These are phyloP conservation scores for Seira sanloemensis DNA, from an alignment of 2,888 invertebrate species.

Conservation along the genomic window DNA sequence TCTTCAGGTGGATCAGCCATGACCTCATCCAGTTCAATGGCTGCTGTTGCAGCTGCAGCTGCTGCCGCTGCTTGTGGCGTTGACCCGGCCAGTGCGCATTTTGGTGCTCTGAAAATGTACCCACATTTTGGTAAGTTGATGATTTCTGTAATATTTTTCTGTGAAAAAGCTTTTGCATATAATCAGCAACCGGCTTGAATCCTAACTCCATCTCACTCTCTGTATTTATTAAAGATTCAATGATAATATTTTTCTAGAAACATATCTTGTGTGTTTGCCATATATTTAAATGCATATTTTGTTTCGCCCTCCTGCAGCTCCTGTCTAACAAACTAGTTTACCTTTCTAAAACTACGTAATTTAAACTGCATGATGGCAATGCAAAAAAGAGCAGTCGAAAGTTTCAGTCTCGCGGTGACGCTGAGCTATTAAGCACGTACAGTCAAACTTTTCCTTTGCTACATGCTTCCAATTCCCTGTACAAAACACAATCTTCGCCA, in stretches of 20 bases:
- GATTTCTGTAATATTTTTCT: neutral
- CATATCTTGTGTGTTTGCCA: neutral
- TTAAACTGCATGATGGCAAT: neutral
- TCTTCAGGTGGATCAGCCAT: constrained; percentile 8
- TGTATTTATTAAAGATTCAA: too few species aligned
- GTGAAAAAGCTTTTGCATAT: neutral
- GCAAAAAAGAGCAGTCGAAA: too few species aligned
- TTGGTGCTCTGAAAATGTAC: constrained; percentile 67
- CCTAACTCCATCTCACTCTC: too few species aligned
- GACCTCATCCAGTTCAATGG: constrained; percentile 41
- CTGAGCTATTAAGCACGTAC: neutral
- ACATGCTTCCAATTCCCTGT: neutral
- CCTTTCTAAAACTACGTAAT: neutral
- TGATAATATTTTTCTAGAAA: too few species aligned
- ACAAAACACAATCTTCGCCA: neutral
- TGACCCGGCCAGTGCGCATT: constrained; percentile 54
- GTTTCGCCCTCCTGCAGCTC: neutral
- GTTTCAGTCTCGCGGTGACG: too few species aligned
- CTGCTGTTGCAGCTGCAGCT: constrained; percentile 46
- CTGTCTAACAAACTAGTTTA: neutral
- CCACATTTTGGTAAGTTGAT: constrained; percentile 67
- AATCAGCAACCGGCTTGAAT: neutral
- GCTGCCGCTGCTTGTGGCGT: constrained; percentile 56
- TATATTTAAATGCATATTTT: neutral
- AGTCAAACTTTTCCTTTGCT: neutral